A percentile compares a stretch with the other conserved stretches of the same genome.
These are phyloP conservation scores for Hypomesus transpacificus DNA, from an alignment of 2,113 vertebrate genomes.

Conservation along the genomic window DNA sequence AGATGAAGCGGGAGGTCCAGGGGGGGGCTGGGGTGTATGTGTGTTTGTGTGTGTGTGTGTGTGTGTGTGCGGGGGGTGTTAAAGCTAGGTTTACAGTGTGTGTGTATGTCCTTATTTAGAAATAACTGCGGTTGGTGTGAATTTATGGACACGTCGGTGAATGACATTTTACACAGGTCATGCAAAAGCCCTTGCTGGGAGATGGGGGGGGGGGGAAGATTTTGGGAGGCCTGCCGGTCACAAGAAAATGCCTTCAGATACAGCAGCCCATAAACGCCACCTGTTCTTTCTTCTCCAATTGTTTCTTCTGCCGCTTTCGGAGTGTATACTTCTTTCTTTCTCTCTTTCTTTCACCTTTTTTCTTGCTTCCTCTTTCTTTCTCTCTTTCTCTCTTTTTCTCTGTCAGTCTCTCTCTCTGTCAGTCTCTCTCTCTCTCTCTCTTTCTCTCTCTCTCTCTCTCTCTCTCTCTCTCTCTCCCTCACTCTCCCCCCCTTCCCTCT, in stretches of 20 bases:
- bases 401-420: background rate
- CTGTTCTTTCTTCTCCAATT: constrained; percentile 61
- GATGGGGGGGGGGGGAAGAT: too few relatives aligned
- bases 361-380: background rate
- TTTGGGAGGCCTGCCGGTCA: too few relatives aligned
- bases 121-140: constrained; percentile 32
- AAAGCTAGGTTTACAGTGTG: background rate
- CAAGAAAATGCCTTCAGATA: constrained; percentile 52
- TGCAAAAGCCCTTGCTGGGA: too few relatives aligned
- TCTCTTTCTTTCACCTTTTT: background rate
- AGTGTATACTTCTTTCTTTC: constrained; percentile 9
- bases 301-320: constrained; percentile 26
- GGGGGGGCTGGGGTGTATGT: background rate
- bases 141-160: constrained; percentile 56
- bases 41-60: background rate
- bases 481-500: constrained; percentile 15
- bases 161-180: constrained; percentile 34
- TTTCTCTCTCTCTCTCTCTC: constrained; percentile 11
- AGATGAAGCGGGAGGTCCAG: too few relatives aligned
- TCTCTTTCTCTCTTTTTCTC: background rate
- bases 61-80: background rate
- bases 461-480: constrained; percentile 51
- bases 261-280: constrained; percentile 61
- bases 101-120: background rate
- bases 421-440: constrained; percentile 15